Evolutionary conservation across 1,140 invertebrate species (phyloP), one percentile per base, ranked within the genome.

Genomic region (Caerostris extrusa): DNA sequence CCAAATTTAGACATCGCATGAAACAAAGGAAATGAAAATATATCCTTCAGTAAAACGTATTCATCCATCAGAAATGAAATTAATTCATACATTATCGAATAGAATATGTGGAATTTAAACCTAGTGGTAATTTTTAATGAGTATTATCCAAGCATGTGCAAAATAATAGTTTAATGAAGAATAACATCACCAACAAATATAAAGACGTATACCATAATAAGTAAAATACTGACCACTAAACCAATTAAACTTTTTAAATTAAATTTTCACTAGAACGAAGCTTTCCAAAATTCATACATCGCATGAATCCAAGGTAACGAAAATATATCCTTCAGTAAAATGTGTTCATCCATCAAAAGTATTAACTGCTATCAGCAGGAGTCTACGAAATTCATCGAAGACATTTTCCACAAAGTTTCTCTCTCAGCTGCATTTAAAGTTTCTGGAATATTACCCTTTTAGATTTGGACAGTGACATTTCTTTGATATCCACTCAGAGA

Each of bases 401-500:
- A 67, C 61, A 67, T 67, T 67, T 17, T n/a, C n/a, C 61, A 17
- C 14, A 67, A 67, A 6, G 14, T 17, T 5, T 34, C 2, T n/a
- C 61, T 67, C 61, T 67, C 61, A 34, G 34, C 61, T n/a, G 61
- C 61, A 17, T 81, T 19, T 81, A 50, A 81, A 53, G 71, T 81
- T 81, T 81, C 19, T 5, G 71, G 12, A 34, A 34, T 53, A 53
- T 53, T 53, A 19, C 7, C 61, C 50, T 81, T 81, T 81, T 53
- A 83, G 57, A 57, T 14, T 56, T 14, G 53, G 53, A 57, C 81
- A 56, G 53, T 19, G 82, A 58, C 57, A 83, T 17, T 83, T 55
- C 81, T 56, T 83, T 83, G 81, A 83, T 83, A 83, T 83, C 81
- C 56, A 56, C 6, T 56, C 34, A 53, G 81, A n/a, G 14, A 83